Evolutionary conservation across 2,113 vertebrate species (phyloP).

Genomic region (Heterochromis multidens): DNA sequence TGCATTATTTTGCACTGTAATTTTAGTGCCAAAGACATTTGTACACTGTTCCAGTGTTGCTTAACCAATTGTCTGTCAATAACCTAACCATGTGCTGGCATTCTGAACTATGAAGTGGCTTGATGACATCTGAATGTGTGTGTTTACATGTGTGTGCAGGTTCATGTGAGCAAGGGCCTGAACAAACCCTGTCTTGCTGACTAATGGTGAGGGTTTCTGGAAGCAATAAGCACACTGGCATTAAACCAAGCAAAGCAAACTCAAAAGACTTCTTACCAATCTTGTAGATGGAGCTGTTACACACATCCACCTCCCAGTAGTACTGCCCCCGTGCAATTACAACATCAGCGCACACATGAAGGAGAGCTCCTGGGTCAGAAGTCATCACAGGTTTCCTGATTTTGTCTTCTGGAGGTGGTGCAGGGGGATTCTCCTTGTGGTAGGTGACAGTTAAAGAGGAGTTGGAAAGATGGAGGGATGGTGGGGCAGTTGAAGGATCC

Average conservation of each 20-base stretch:
- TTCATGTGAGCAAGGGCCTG: neutral
- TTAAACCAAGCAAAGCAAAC: slow-evolving; percentile 12
- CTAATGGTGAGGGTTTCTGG: slow-evolving; percentile 25
- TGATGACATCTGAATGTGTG: neutral
- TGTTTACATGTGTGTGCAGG: neutral
- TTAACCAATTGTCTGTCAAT: neutral
- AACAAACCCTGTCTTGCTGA: slow-evolving; percentile 28
- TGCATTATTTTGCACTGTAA: neutral
- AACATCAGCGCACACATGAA: slow-evolving; percentile 48
- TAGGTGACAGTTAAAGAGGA: slow-evolving; percentile 53
- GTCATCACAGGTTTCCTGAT: neutral
- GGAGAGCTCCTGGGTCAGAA: neutral
- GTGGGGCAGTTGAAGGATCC: slow-evolving; percentile 41
- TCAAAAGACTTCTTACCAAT: slow-evolving; percentile 54
- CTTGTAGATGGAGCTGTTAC: slow-evolving; percentile 71
- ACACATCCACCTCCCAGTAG: slow-evolving; percentile 78
- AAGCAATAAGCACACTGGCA: slow-evolving; percentile 13
- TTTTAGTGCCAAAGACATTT: neutral
- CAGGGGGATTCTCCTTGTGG: neutral
- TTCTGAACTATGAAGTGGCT: neutral
- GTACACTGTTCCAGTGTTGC: neutral
- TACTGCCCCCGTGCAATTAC: slow-evolving; percentile 63
- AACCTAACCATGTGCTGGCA: neutral
- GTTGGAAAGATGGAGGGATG: slow-evolving; percentile 57
- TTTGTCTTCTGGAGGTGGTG: neutral